Percentiles rank a stretch among this genome's conserved stretches.
Conservation (phyloP, 2,797 vertebrate genomes). For the Sebastes nivosus region DNA sequence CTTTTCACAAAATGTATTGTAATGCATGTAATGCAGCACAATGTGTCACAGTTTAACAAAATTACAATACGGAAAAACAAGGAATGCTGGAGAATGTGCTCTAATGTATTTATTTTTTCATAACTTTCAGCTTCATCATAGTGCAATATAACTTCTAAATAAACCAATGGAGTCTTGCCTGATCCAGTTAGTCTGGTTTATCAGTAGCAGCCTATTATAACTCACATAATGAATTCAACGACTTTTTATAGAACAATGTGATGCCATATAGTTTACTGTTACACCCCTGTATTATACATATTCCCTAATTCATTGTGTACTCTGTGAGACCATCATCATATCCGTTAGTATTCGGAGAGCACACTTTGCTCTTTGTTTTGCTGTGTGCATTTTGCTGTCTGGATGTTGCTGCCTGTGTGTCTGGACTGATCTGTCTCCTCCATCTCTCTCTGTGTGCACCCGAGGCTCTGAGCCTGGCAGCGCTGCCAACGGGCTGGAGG, state of each 20-base stretch:
- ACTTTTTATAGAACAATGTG: neutral
- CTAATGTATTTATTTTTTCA: neutral
- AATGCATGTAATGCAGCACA: neutral
- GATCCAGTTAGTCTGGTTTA: neutral
- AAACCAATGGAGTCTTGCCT: neutral
- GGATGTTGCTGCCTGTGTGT: conserved; percentile 29
- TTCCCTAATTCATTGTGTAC: neutral
- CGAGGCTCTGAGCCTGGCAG: conserved; percentile 44
- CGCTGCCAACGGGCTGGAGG: conserved; percentile 54
- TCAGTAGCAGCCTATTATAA: neutral
- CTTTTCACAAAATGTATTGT: neutral
- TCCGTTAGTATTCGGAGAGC: conserved; percentile 20
- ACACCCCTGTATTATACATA: neutral
- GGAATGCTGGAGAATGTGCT: neutral
- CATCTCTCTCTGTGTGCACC: conserved; percentile 53
- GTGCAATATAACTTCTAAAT: neutral
- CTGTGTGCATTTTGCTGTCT: conserved; percentile 18
- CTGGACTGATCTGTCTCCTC: conserved; percentile 56
- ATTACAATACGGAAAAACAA: neutral
- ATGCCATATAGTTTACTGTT: neutral
- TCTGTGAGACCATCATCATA: neutral
- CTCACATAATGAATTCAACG: neutral
- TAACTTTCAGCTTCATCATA: neutral
- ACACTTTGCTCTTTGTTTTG: conserved; percentile 19
- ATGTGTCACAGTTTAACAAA: neutral